Evolutionary conservation across 2,797 vertebrate species (phyloP), one percentile per base, ranked within the genome.

Genomic region (Notoglanidium macrostoma): DNA sequence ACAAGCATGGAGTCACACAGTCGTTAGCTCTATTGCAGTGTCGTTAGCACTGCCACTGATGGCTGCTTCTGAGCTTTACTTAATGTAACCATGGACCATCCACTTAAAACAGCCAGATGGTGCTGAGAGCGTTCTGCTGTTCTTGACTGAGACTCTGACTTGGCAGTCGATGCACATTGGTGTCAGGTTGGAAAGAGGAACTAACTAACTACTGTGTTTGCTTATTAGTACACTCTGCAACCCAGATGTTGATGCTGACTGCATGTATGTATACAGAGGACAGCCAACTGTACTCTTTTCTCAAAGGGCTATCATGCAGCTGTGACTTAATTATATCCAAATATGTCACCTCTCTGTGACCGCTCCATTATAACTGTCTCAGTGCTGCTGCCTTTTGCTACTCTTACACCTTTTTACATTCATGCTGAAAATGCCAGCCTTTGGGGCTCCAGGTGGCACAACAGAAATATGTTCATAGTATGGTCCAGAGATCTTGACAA

Each of bases 91-190:
- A 72, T 44, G 61, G 44, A 76, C 85, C 61, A 72, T 67, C 49
- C 59, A 85, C 70, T 87, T 84, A 63, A 84, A 89, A 63, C 82
- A 87, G 67, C 86, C 88, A 87, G 86, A 82, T 89, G 88, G 67
- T 73, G 55, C 19, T 23, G n/a, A 84, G 85, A 73, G 82, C 57
- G 26, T 77, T 89, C 55, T 65, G 84, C 91, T 84, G 84, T 88
- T 90, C 89, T 54, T 78, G 54, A 92, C 88, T 92, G 86, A 83
- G 32, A 78, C 80, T 44, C 86, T 40, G 73, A 82, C 35, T 74
- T 63, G 68, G 68, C 78, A 73, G 40, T 81, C 40, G 1, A 51
- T 17, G 5, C 61, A 51, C 57, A 26, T 23, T 35, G 59, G 46
- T 72, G 63, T 78, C 57, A 81, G 40, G 32, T 51, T 63, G 3